These are phyloP conservation scores for Beroe forskalii DNA, from an alignment of 37 sponge, comb jelly and placozoan genomes.

Conservation along the genomic window DNA sequence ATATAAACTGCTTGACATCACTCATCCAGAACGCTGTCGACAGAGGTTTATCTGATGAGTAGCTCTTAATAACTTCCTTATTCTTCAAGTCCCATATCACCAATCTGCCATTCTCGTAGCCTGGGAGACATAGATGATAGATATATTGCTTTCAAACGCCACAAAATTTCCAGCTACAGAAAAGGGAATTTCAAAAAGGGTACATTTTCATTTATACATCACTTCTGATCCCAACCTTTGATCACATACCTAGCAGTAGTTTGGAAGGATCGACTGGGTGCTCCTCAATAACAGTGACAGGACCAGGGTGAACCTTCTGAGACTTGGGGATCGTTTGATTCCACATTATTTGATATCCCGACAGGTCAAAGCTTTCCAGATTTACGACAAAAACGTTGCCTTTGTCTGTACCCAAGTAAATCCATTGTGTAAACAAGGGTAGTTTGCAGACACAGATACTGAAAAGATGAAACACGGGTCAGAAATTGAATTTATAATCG, in stretches of 20 bases:
- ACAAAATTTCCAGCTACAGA: no score
- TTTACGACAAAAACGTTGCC: slow-evolving; percentile 73
- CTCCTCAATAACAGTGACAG: slow-evolving; percentile 48
- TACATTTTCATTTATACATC: no score
- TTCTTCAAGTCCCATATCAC: slow-evolving; percentile 58
- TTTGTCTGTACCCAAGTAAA: slow-evolving; percentile 74
- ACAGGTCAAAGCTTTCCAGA: slow-evolving; percentile 67
- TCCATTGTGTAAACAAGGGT: slow-evolving; percentile 68
- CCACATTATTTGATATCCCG: slow-evolving; percentile 76
- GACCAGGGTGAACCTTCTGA: slow-evolving; percentile 48
- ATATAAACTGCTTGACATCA: slow-evolving; percentile 52
- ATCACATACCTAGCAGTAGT: slow-evolving; percentile 32
- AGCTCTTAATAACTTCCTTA: slow-evolving; percentile 47
- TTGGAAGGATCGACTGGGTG: slow-evolving; percentile 54
- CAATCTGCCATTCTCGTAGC: slow-evolving; percentile 58
- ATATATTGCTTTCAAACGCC: no score
- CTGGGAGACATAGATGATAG: slow-evolving; percentile 3
- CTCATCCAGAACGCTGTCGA: slow-evolving; percentile 60
- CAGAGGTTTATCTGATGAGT: slow-evolving; percentile 29
- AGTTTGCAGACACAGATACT: slow-evolving; percentile 61
- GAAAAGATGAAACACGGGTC: no score
- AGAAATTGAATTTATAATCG: no score
- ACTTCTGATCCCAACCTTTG: no score
- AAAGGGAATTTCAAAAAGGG: no score
- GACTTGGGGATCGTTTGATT: slow-evolving; percentile 66